phyloP scores from a whole-genome alignment of 2,113 vertebrate genomes.

The Phylloscopus whistleri region DNA sequence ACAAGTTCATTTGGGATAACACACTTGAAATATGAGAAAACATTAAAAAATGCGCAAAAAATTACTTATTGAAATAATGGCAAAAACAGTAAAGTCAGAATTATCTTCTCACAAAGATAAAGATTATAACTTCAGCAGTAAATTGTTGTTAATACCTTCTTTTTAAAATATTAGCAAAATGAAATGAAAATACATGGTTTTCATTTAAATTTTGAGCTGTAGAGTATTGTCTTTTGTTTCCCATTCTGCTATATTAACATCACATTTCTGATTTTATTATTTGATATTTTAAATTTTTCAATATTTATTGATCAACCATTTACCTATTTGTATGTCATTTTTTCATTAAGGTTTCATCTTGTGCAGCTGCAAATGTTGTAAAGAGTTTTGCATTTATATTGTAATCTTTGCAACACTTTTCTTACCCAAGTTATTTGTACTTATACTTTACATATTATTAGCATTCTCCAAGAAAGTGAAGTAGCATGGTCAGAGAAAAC shows the following conservation, averaged over 20 bases:
- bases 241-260: neutral
- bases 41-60: accelerated
- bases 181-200: neutral
- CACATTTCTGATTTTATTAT: neutral
- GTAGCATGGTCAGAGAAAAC: neutral
- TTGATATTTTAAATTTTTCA: neutral
- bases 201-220: neutral
- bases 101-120: neutral
- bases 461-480: neutral
- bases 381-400: neutral
- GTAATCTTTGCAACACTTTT: neutral
- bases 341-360: neutral
- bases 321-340: neutral
- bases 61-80: neutral
- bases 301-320: neutral
- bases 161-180: neutral
- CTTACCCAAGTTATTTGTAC: neutral
- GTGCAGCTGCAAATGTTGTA: neutral
- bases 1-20: neutral
- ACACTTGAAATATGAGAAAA: neutral
- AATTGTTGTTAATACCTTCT: neutral
- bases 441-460: neutral
- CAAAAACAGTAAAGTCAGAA: neutral
- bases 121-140: neutral
- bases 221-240: neutral